Evolutionary conservation across 2,888 invertebrate genomes (phyloP), one percentile per base, ranked within the genome.

Genomic region (Artemia sp.): DNA sequence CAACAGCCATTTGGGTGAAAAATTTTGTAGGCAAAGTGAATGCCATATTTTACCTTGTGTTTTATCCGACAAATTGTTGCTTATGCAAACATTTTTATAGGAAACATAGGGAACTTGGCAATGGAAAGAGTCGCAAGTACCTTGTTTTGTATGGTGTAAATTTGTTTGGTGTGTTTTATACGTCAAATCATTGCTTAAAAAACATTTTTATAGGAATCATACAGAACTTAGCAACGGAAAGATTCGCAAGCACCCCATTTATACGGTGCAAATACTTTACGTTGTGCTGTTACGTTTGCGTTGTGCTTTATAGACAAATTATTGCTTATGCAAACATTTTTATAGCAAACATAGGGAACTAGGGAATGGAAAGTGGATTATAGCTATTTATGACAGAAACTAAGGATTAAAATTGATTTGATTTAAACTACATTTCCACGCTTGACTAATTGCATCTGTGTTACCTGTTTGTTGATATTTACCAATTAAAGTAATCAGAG

Each of bases 71-170:
- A 24, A 14, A 51, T n/a, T 14, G 4, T 38, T 2, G 12, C 38
- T 38, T 38, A 2, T 38, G 6, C 38, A 38, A 38, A 38, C 38
- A 38, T 71, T 68, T 73, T 76, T 73, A 7, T 75, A 86, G 88
- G 88, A 72, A 96, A 96, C 80, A 98, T 99, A 76, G 85, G 98
- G 74, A 98, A 98, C 81, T 83, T 99, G 78, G 97, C 96, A 52
- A 96, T 98, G 95, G 98, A 99, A 78, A 98, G 98, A 80, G 95
- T 98, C 52, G 98, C 98, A 64, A 90, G 91, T 75, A 96, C 94
- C 76, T 91, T 99, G 68, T 90, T 92, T 85, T 99, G 6, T 38
- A 38, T 38, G 38, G 10, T 71, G 5, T 68, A 11, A 11, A 52
- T 92, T 85, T 99, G 0, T 38, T 5, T 38, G n/a, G 12, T 19